Percentiles rank a stretch among this genome's conserved stretches.
phyloP scores from a whole-genome alignment of 2,888 invertebrate species.

The Panopea generosa region DNA sequence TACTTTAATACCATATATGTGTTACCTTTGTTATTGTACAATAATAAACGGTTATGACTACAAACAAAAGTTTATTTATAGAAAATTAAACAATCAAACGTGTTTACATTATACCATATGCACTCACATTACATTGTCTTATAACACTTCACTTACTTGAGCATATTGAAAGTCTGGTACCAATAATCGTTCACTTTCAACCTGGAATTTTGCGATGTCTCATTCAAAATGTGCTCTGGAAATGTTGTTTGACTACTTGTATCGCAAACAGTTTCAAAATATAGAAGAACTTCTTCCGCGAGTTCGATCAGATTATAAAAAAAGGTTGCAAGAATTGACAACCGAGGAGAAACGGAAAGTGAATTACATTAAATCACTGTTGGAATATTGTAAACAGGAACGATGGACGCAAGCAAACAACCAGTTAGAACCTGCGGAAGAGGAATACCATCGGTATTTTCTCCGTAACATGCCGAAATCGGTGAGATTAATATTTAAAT shows the following conservation, averaged over 20 bases:
- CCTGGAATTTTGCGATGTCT: background rate
- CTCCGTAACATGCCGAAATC: background rate
- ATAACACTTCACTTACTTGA: too few relatives aligned
- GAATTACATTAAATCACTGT: slow-evolving; percentile 34
- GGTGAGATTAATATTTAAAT: too few relatives aligned
- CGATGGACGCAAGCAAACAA: slow-evolving; percentile 31
- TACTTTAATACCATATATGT: too few relatives aligned
- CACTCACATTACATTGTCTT: too few relatives aligned
- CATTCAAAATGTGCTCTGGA: slow-evolving; percentile 23
- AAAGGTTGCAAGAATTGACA: slow-evolving; percentile 7
- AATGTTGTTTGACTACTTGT: slow-evolving; percentile 30
- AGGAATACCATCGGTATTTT: slow-evolving; percentile 44
- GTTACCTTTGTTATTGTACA: too few relatives aligned
- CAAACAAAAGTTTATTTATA: too few relatives aligned
- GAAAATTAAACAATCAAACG: too few relatives aligned
- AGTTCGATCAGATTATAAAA: slow-evolving; percentile 23
- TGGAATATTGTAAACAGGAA: slow-evolving; percentile 34
- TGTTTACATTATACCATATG: too few relatives aligned
- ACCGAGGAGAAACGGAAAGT: slow-evolving; percentile 39
- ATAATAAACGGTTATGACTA: too few relatives aligned
- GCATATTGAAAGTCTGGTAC: too few relatives aligned
- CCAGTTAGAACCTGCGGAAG: slow-evolving; percentile 42
- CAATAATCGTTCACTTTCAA: too few relatives aligned
- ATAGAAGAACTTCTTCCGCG: slow-evolving; percentile 11
- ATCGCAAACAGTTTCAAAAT: slow-evolving; percentile 21